A percentile compares a stretch with the other conserved stretches of the same genome.
phyloP scores from a whole-genome alignment of 2,888 invertebrate genomes.

The Catocala nupta region DNA sequence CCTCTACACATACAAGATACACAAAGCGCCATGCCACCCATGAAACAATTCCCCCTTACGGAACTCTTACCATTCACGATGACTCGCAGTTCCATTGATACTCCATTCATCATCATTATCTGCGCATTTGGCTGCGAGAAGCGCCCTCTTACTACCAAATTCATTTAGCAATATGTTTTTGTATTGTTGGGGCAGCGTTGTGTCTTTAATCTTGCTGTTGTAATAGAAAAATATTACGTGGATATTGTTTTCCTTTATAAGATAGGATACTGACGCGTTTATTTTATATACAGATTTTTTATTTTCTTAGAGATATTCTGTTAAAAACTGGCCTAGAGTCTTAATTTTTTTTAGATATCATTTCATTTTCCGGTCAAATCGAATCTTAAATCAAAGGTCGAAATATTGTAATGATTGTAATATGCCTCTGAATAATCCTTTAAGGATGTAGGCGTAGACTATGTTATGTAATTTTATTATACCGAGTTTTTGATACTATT shows the following conservation, averaged over 20 bases:
- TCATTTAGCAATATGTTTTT: constrained; percentile 56
- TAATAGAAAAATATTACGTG: constrained; percentile 9
- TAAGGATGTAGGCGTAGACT: no score
- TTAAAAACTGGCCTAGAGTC: no score
- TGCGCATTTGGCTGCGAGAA: constrained; percentile 55
- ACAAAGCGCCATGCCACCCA: constrained; percentile 9
- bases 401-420: no score
- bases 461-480: no score
- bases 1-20: constrained; percentile 9
- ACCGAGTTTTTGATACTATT: no score
- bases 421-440: no score
- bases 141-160: constrained; percentile 44
- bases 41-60: constrained; percentile 23
- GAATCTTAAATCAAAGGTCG: no score
- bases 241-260: background rate
- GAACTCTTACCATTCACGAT: constrained; percentile 33
- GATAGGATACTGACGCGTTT: no score
- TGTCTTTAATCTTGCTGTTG: constrained; percentile 19
- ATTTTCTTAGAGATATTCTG: no score
- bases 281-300: no score
- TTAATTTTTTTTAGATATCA: no score
- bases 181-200: constrained; percentile 27
- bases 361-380: no score
- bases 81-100: constrained; percentile 54
- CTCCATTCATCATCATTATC: constrained; percentile 67